Conservation (phyloP, 2,797 vertebrate species). For the Melanotaenia maccullochi region DNA sequence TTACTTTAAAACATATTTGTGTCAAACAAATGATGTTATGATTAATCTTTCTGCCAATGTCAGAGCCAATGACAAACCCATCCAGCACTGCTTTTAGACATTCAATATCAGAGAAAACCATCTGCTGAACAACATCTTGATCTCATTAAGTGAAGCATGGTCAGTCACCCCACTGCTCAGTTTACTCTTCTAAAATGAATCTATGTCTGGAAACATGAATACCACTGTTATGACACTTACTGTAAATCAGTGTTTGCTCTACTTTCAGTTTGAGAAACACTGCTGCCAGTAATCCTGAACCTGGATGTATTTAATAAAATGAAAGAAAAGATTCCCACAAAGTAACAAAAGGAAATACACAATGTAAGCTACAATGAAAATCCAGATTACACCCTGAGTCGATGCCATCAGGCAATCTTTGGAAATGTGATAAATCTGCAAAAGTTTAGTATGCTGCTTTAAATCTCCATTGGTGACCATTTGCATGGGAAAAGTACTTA, state of each 20-base stretch:
- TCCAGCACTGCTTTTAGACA: constrained; percentile 57
- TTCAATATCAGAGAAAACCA: constrained; percentile 70
- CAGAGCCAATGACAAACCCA: constrained; percentile 71
- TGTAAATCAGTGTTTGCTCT: background rate
- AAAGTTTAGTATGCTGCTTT: background rate
- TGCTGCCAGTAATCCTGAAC: background rate
- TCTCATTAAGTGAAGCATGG: constrained; percentile 76
- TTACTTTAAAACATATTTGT: constrained; percentile 74
- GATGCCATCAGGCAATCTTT: background rate
- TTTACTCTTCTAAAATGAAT: constrained; percentile 68
- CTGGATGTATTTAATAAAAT: background rate
- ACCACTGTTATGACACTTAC: too few species aligned
- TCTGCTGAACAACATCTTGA: constrained; percentile 74
- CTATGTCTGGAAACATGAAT: background rate
- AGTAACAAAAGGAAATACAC: background rate
- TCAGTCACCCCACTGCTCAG: constrained; percentile 52
- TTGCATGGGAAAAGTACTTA: too few species aligned
- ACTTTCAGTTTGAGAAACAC: background rate
- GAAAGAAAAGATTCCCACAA: background rate
- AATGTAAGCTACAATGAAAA: background rate
- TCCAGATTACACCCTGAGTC: background rate
- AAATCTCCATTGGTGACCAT: too few species aligned
- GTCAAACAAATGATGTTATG: constrained; percentile 66
- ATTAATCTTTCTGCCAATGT: constrained; percentile 74
- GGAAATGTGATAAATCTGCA: background rate